Base-by-base conservation (phyloP, 2,113 vertebrate genomes). In the Myotis lucifugus region DNA sequence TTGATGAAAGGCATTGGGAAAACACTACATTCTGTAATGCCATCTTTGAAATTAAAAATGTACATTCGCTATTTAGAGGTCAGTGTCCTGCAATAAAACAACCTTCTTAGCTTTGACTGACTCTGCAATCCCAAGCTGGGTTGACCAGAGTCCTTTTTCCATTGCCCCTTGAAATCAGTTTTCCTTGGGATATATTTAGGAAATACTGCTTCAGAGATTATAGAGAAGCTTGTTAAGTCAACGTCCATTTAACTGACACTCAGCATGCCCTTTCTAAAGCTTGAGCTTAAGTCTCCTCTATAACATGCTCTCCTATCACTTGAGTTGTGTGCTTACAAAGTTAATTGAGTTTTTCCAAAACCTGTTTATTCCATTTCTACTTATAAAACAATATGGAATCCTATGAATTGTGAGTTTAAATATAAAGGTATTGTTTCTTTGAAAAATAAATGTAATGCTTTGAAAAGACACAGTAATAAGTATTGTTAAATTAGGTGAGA, bases 341-440 rank as follows among this genome's bases (percentile, higher is more conserved):
- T 94, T 87, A 72, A 54, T 64, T 95, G 69, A 95, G 40, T 56
- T 93, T 95, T 91, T 7, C 34, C 52, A 29, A 95, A 96, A 85
- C 59, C 29, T 85, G 34, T 81, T 85, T 90, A 88, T 96, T 96
- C 52, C 59, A 92, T 85, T 96, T 93, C 81, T 95, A 50, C 23
- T 95, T 90, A 34, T 90, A 88, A 96, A 95, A 84, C 87, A 94
- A 95, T 94, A 88, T 59, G 82, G 76, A 97, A 93, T 95, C 37
- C 46, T 67, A 19, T 93, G 84, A 96, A 54, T 96, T 85, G 79
- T 94, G 54, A 92, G 77, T 88, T 7, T 90, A 88, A 95, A 77
- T 90, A 93, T 93, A 93, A 96, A 96, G 59, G 87, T 96, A 92
- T 93, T 97, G 90, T 97, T 95, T 90, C 66, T 64, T 69, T 92